These are phyloP conservation scores for Elgaria multicarinata DNA, from an alignment of 2,113 vertebrate species.

Conservation along the genomic window DNA sequence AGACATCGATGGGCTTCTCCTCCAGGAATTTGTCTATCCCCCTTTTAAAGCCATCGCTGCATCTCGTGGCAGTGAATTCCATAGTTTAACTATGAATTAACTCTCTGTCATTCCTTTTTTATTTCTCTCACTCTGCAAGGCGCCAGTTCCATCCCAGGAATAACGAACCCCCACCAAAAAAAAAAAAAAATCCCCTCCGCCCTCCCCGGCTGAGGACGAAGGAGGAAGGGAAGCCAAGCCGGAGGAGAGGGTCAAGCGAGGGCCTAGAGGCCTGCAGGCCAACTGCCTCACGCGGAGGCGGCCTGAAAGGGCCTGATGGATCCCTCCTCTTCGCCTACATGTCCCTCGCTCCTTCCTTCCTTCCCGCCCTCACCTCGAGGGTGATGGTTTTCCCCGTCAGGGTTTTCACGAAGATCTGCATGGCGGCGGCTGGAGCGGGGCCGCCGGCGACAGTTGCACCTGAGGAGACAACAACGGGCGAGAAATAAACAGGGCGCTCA, in stretches of 20 bases:
- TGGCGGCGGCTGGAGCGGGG: conserved; percentile 66
- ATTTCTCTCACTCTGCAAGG: neutral
- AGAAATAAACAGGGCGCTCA: neutral
- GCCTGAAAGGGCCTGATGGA: fast-evolving
- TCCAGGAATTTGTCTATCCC: no score
- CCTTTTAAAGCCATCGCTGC: no score
- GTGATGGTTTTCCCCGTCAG: conserved; percentile 99
- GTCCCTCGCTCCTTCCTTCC: no score
- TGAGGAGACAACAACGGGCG: neutral
- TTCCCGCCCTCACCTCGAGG: conserved; percentile 87
- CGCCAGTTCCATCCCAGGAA: neutral
- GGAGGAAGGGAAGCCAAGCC: neutral
- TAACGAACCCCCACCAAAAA: no score
- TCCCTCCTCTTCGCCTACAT: fast-evolving
- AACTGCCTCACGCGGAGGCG: neutral
- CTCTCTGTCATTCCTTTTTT: neutral
- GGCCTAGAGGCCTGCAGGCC: neutral
- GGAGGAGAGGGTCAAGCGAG: no score
- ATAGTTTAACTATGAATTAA: no score
- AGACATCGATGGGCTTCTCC: no score
- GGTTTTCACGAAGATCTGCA: conserved; percentile 99
- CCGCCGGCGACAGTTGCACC: conserved; percentile 76
- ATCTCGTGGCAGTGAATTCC: no score
- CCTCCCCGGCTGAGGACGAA: neutral
- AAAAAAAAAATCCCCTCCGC: neutral